Percentiles rank a stretch among this genome's conserved stretches.
These are phyloP conservation scores for Onychostoma macrolepis DNA, from an alignment of 2,113 vertebrate species.

Conservation along the genomic window DNA sequence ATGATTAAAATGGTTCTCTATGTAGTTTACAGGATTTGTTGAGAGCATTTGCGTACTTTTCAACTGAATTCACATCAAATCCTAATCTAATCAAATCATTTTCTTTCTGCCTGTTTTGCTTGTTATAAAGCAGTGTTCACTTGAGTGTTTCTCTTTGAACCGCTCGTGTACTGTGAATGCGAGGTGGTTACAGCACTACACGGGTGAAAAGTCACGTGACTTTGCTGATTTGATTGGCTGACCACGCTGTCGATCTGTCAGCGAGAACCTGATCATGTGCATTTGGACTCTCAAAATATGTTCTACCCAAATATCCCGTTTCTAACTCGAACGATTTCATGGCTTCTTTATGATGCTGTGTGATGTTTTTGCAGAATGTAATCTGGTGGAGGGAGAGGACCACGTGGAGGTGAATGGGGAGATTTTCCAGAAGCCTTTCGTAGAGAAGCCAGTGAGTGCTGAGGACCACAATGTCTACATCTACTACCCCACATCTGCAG, in stretches of 20 bases:
- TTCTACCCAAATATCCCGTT: not conserved
- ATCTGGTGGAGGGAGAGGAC: slow-evolving; percentile 89
- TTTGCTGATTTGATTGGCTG: not conserved
- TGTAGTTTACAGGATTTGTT: not conserved
- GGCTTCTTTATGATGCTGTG: not conserved
- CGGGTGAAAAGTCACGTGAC: not conserved
- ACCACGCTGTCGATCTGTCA: not conserved
- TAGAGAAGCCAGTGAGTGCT: slow-evolving; percentile 90
- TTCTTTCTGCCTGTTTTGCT: not conserved
- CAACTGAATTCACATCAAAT: not conserved
- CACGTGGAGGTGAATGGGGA: slow-evolving; percentile 92
- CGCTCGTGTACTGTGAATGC: not conserved
- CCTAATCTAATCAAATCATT: not conserved
- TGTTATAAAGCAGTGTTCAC: not conserved
- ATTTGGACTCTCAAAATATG: not conserved
- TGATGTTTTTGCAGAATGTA: slow-evolving; percentile 78
- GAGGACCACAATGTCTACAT: slow-evolving; percentile 95
- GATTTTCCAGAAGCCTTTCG: slow-evolving; percentile 90
- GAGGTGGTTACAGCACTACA: not conserved
- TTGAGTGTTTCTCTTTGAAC: not conserved
- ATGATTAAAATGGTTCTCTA: not conserved
- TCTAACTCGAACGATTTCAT: not conserved
- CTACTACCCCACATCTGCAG: slow-evolving; percentile 90
- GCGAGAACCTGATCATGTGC: not conserved
- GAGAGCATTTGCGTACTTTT: not conserved